Conservation (phyloP, 1,140 invertebrate species). For the Tribolium madens region DNA sequence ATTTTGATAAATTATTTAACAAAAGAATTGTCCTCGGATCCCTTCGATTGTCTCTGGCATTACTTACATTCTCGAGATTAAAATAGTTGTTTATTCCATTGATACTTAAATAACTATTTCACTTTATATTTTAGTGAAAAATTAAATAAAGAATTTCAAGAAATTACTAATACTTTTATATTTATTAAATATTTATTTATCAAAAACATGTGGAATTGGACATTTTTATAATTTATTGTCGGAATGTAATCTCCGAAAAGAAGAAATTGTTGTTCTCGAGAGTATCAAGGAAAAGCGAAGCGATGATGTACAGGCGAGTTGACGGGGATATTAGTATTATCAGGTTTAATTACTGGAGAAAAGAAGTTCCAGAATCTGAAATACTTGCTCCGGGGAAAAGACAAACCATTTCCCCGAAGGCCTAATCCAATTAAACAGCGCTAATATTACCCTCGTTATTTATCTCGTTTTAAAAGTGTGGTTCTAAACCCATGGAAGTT, state of each 20-base stretch:
- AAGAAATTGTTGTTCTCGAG: not conserved
- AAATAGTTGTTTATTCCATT: no score
- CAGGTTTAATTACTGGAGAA: slow-evolving; percentile 18
- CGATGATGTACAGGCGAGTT: not conserved
- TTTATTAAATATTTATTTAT: no score
- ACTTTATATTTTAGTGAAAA: no score
- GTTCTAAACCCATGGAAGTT: no score
- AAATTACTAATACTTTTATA: no score
- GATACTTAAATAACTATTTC: no score
- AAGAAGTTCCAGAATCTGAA: slow-evolving; percentile 14
- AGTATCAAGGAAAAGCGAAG: not conserved
- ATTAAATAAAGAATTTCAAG: no score
- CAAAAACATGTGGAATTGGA: no score
- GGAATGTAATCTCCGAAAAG: not conserved
- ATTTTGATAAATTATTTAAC: no score
- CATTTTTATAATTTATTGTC: not conserved
- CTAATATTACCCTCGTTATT: slow-evolving; percentile 17
- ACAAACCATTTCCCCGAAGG: slow-evolving; percentile 4
- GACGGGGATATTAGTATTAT: slow-evolving; percentile 15
- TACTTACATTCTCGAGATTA: no score
- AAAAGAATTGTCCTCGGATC: no score
- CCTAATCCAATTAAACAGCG: slow-evolving; percentile 18
- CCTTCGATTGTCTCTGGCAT: no score
- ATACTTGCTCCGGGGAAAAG: not conserved
- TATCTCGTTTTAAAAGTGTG: not conserved